These are phyloP conservation scores for Dione vanillae DNA, from an alignment of 2,888 invertebrate genomes.

Conservation along the genomic window DNA sequence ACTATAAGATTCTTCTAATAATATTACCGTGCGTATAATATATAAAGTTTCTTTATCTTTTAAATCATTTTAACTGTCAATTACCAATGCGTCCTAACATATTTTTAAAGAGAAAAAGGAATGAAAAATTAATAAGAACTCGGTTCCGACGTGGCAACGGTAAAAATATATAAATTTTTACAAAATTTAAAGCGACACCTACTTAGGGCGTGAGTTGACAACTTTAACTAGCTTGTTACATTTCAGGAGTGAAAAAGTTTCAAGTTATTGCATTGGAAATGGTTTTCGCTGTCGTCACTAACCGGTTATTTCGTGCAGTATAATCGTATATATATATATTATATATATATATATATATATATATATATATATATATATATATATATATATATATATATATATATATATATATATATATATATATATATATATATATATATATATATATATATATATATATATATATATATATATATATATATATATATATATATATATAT, in stretches of 20 bases:
- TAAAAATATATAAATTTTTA: constrained; percentile 39
- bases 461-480: too few relatives aligned
- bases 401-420: too few relatives aligned
- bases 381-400: too few relatives aligned
- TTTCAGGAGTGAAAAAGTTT: constrained; percentile 36
- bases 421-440: too few relatives aligned
- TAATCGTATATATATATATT: background rate
- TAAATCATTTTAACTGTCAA: background rate
- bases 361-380: too few relatives aligned
- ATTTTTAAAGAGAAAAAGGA: constrained; percentile 10
- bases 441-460: too few relatives aligned
- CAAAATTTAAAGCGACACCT: constrained; percentile 31
- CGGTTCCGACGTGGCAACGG: constrained; percentile 25
- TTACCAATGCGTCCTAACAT: background rate
- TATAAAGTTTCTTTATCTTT: too few relatives aligned
- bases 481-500: too few relatives aligned
- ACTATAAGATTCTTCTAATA: too few relatives aligned
- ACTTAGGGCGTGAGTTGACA: constrained; percentile 35
- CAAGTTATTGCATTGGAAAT: constrained; percentile 15
- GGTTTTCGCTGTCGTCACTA: background rate
- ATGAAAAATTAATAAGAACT: constrained; percentile 1
- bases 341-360: background rate
- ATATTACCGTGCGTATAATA: too few relatives aligned
- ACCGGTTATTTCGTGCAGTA: background rate
- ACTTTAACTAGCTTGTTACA: constrained; percentile 45